Conservation (phyloP, 2,113 vertebrate genomes). For the Lycocorax pyrrhopterus region DNA sequence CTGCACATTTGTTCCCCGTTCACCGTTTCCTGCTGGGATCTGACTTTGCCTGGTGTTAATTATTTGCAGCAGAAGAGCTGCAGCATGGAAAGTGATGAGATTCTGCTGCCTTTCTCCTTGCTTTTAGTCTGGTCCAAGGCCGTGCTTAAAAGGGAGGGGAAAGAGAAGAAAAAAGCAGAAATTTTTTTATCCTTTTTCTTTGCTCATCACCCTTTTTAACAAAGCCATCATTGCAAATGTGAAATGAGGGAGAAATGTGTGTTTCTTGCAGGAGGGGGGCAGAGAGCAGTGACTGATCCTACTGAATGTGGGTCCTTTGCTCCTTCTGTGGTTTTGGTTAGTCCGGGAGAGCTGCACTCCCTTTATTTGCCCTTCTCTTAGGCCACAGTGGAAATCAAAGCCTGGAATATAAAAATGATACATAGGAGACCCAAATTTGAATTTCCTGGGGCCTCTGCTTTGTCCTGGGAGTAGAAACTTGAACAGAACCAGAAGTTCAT, state of each 20-base stretch:
- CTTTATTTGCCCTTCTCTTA: not conserved
- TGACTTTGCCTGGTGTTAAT: conserved; percentile 46
- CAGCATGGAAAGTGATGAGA: not conserved
- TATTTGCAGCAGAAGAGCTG: conserved; percentile 22
- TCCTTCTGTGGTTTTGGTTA: not conserved
- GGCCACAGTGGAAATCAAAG: not conserved
- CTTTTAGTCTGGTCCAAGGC: not conserved
- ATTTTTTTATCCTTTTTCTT: not conserved
- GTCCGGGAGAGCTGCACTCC: not conserved
- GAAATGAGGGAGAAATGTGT: not conserved
- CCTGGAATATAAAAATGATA: not conserved
- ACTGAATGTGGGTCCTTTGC: not conserved
- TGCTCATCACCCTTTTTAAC: not conserved
- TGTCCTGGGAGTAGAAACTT: not conserved
- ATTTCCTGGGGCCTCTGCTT: not conserved
- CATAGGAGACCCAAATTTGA: not conserved
- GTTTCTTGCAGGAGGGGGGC: not conserved
- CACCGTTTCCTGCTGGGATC: conserved; percentile 12
- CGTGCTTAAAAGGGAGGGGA: not conserved
- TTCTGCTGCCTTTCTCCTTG: not conserved
- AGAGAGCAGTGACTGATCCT: not conserved
- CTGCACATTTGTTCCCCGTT: conserved; percentile 1
- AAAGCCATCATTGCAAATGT: not conserved
- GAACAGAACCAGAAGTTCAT: not conserved
- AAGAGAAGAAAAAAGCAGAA: not conserved